Base-by-base conservation (phyloP, 2,113 vertebrate species). In the Elgaria multicarinata region DNA sequence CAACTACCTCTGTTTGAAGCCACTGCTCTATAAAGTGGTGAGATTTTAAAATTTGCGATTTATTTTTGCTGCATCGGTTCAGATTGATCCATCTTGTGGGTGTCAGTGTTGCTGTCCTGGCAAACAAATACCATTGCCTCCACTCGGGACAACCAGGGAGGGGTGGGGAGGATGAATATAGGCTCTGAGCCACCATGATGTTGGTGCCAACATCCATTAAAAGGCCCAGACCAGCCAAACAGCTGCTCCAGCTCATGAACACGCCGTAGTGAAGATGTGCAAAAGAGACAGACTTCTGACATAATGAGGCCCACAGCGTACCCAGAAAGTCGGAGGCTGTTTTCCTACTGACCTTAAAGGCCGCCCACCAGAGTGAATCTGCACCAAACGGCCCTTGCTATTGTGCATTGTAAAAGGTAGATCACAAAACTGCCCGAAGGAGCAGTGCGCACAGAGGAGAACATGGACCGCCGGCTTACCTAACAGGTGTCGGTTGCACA, bases 41-140 rank as follows among this genome's bases (percentile, higher is more conserved):
- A 0, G 9, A 67, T 6, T 20, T 67, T 50, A 5, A 50, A 3
- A 3, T 50, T 58, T 58, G 12, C 16, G 13, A 13, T 58, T 58
- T 58, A 58, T 71, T n/a, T n/a, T 33, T 33, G 67, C 67, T 9
- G 26, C 9, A 80, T 55, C 8, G 20, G 22, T 58, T 85, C 78
- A 7, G 31, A 86, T 46, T 1, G 4, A 87, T 83, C 74, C 69
- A 28, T n/a, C 88, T 85, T 26, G 22, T 88, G 67, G 64, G 24
- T 55, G 46, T 22, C 58, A 28, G 28, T 69, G 69, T 50, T 1
- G 2, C 39, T 76, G 1, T 66, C 80, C 20, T 87, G 69, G 64
- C 72, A 92, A 91, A 94, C 83, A 93, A 92, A 92, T 71, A 72
- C 14, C 13, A 18, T 46, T 42, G 62, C 84, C 62, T 71, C 50